These are phyloP conservation scores for Oryzias sinensis DNA, from an alignment of 2,797 vertebrate genomes.

Conservation along the genomic window DNA sequence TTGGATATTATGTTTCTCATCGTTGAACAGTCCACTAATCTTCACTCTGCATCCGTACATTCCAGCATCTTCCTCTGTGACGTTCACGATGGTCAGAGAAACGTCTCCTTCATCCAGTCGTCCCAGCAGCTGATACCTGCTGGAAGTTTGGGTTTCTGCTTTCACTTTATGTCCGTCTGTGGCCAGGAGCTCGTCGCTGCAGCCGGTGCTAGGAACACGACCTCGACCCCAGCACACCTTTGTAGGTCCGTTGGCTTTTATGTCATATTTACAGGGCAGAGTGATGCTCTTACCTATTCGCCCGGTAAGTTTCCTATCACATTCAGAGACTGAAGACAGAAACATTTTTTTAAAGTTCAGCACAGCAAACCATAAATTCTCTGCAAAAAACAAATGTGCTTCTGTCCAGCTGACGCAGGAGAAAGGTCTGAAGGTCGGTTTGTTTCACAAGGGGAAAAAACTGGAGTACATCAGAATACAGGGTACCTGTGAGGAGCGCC, in stretches of 20 bases:
- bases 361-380: too few relatives aligned
- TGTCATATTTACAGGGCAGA: constrained; percentile 74
- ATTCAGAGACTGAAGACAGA: constrained; percentile 30
- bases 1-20: constrained; percentile 34
- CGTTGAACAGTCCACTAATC: constrained; percentile 72
- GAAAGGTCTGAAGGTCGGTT: too few relatives aligned
- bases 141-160: neutral
- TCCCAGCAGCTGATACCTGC: constrained; percentile 74
- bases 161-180: constrained; percentile 59
- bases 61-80: constrained; percentile 70
- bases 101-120: constrained; percentile 68
- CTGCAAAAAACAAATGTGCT: too few relatives aligned
- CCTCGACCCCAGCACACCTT: constrained; percentile 80
- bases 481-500: too few relatives aligned
- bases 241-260: fast-evolving
- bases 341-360: neutral
- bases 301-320: neutral
- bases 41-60: constrained; percentile 82
- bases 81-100: constrained; percentile 75
- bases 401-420: too few relatives aligned
- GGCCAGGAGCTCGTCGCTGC: constrained; percentile 53
- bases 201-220: constrained; percentile 23
- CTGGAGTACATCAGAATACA: too few relatives aligned
- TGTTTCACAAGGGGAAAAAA: too few relatives aligned
- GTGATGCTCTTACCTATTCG: constrained; percentile 61